Percentiles rank a stretch among this genome's conserved stretches.
Evolutionary conservation across 2,113 vertebrate genomes (phyloP).

Genomic region (Vulpes lagopus): DNA sequence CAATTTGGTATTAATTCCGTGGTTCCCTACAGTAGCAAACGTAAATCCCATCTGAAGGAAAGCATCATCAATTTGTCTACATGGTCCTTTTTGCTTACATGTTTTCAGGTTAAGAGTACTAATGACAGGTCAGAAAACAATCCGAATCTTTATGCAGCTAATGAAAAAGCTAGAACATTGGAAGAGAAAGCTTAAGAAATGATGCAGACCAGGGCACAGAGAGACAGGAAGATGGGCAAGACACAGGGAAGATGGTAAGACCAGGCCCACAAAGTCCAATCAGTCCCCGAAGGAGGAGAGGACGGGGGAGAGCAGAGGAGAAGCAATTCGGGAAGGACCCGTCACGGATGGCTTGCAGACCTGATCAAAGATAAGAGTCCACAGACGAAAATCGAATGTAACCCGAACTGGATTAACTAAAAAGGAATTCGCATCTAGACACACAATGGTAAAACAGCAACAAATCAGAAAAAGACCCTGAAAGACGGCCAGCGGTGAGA

Average conservation of each 20-base stretch:
- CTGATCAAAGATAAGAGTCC: neutral
- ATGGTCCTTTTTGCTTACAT: neutral
- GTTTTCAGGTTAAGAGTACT: neutral
- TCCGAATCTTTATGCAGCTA: neutral
- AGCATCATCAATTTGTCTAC: neutral
- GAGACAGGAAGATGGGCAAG: neutral
- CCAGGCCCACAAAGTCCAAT: neutral
- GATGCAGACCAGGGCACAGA: neutral
- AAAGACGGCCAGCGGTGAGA: neutral
- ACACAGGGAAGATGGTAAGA: neutral
- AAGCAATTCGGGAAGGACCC: neutral
- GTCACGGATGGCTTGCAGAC: neutral
- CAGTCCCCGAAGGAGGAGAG: neutral
- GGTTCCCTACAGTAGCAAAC: neutral
- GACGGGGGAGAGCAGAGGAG: neutral
- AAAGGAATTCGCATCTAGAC: neutral
- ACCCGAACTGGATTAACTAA: neutral
- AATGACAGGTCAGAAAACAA: neutral
- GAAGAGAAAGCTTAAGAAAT: neutral
- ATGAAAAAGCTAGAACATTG: neutral
- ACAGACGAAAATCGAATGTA: neutral
- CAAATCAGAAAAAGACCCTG: neutral
- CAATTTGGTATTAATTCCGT: accelerated
- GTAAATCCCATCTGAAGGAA: neutral
- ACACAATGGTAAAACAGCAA: neutral